These are phyloP conservation scores for Pycnonotus jocosus DNA, from an alignment of 2,113 vertebrate species.

Conservation along the genomic window DNA sequence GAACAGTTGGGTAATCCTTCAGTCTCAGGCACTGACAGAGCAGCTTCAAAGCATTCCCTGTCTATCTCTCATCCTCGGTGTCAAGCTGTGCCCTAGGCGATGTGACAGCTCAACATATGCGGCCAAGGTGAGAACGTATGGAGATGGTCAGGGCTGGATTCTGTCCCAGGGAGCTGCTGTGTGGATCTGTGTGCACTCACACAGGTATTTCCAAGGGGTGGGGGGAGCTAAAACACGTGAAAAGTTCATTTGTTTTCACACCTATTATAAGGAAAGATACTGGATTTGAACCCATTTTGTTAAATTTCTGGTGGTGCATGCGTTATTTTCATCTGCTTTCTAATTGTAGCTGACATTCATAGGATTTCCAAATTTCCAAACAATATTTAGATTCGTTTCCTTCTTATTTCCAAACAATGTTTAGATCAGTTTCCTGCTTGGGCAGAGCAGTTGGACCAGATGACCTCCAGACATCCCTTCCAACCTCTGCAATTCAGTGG, in stretches of 20 bases:
- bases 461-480: not conserved
- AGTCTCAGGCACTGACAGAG: constrained; percentile 16
- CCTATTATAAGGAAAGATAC: not conserved
- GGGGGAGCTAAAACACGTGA: not conserved
- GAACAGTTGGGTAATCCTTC: constrained; percentile 62
- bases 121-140: not conserved
- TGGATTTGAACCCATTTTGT: not conserved
- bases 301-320: not conserved
- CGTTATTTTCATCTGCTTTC: not conserved
- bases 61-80: constrained; percentile 11
- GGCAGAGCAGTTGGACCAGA: not conserved
- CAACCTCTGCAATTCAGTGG: not conserved
- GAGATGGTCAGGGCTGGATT: not conserved
- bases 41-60: constrained; percentile 59
- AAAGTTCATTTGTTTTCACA: not conserved
- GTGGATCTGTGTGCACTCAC: not conserved
- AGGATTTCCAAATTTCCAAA: not conserved
- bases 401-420: not conserved
- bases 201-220: not conserved
- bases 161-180: not conserved
- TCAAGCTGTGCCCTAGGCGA: not conserved
- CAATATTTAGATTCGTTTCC: not conserved
- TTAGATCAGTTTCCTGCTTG: not conserved
- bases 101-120: constrained; percentile 28
- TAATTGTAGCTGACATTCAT: not conserved